phyloP scores from a whole-genome alignment of 1,140 invertebrate species.

The Riptortus pedestris region DNA sequence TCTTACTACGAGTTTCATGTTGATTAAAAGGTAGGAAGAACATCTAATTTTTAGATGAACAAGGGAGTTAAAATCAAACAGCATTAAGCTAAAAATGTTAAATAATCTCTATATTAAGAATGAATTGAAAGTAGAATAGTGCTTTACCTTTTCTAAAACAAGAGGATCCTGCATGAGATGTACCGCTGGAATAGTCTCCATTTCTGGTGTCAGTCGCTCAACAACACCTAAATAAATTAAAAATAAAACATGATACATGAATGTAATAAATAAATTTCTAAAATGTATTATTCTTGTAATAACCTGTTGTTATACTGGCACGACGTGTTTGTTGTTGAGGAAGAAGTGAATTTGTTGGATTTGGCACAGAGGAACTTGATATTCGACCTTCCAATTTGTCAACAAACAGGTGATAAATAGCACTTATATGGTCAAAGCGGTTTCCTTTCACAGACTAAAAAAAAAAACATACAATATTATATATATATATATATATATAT shows the following conservation, averaged over 20 bases:
- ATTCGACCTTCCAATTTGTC: conserved; percentile 57
- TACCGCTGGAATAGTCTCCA: conserved; percentile 48
- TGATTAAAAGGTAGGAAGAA: too few species aligned
- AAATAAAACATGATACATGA: too few species aligned
- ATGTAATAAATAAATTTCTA: too few species aligned
- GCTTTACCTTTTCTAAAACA: conserved; percentile 57
- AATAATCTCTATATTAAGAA: too few species aligned
- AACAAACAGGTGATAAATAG: conserved; percentile 87
- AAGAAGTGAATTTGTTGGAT: conserved; percentile 28
- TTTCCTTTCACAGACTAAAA: conserved; percentile 70
- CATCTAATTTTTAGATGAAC: too few species aligned
- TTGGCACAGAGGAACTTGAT: conserved; percentile 35
- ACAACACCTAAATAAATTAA: conserved; percentile 35
- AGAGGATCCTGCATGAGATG: conserved; percentile 49
- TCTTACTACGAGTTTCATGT: too few species aligned
- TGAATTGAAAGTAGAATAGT: too few species aligned
- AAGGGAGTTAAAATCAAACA: too few species aligned
- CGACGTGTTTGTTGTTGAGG: conserved; percentile 34
- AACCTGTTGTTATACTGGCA: conserved; percentile 56
- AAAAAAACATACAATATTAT: conserved; percentile 23
- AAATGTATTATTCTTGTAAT: background rate
- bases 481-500: too few species aligned
- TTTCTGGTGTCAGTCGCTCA: conserved; percentile 40
- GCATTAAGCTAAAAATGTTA: too few species aligned
- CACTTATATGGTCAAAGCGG: conserved; percentile 89